A percentile compares a stretch with the other conserved stretches of the same genome.
phyloP scores from a whole-genome alignment of 2,113 vertebrate species.

The Callorhinus ursinus region DNA sequence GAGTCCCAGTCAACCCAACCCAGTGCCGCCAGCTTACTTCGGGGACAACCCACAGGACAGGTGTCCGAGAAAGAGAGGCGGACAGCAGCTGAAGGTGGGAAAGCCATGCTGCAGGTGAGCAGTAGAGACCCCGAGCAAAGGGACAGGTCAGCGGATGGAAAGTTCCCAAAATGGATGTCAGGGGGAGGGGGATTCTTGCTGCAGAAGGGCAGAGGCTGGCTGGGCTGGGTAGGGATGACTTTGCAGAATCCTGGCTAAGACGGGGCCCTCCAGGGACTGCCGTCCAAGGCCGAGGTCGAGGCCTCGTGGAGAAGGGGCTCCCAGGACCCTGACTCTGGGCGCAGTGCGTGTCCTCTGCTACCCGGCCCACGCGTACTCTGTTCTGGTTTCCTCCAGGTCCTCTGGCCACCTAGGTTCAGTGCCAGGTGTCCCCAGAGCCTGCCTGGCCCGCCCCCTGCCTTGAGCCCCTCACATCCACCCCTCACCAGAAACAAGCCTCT shows the following conservation, averaged over 20 bases:
- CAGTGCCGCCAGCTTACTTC: neutral
- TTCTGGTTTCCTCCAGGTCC: neutral
- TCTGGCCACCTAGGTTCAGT: neutral
- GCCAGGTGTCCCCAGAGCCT: neutral
- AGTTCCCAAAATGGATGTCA: neutral
- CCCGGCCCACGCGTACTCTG: neutral
- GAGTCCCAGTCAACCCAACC: neutral
- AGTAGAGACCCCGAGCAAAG: neutral
- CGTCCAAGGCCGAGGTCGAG: too few relatives aligned
- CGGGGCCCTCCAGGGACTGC: neutral
- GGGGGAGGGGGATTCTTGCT: neutral
- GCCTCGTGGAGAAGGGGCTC: neutral
- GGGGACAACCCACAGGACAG: neutral
- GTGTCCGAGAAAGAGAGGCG: neutral
- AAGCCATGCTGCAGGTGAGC: neutral
- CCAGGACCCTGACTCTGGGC: neutral
- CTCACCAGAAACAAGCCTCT: neutral
- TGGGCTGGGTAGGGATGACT: too few relatives aligned
- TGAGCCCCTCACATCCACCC: neutral
- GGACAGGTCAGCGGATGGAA: neutral
- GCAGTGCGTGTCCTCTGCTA: neutral
- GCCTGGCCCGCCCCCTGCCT: neutral
- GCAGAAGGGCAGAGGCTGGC: neutral
- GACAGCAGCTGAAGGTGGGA: too few relatives aligned
- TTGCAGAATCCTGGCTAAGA: neutral